Evolutionary conservation across 2,888 invertebrate species (phyloP).

Genomic region (Blera fallax): DNA sequence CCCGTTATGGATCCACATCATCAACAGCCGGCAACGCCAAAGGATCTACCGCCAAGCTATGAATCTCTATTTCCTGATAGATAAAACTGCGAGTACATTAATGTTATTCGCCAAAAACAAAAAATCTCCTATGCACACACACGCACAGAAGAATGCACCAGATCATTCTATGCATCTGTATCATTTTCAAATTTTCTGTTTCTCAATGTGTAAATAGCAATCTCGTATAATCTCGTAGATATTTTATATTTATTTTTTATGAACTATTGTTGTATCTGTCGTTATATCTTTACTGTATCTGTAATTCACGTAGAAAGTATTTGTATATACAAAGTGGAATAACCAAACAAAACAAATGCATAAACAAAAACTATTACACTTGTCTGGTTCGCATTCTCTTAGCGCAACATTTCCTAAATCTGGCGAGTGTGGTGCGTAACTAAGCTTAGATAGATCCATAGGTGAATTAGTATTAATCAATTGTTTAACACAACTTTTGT

Average conservation of each 20-base stretch:
- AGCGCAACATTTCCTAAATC: constrained; percentile 11
- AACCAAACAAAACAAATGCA: neutral
- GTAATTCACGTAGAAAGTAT: neutral
- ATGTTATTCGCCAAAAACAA: constrained; percentile 37
- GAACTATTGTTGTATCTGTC: neutral
- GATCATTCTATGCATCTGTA: constrained; percentile 1
- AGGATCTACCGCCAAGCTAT: constrained; percentile 81
- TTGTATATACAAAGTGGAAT: constrained; percentile 24
- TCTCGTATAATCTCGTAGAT: constrained; percentile 29
- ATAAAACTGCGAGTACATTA: constrained; percentile 74
- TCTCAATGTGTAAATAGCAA: constrained; percentile 61
- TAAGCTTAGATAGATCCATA: constrained; percentile 65
- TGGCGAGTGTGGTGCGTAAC: constrained; percentile 26
- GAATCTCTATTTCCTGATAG: constrained; percentile 80
- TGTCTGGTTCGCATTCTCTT: constrained; percentile 2
- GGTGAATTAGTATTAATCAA: constrained; percentile 65
- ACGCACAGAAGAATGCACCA: constrained; percentile 23
- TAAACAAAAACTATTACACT: neutral
- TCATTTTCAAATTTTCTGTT: constrained; percentile 21
- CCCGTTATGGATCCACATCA: constrained; percentile 72
- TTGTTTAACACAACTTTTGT: constrained; percentile 35
- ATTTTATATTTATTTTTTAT: constrained; percentile 37
- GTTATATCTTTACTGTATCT: neutral
- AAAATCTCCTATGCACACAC: constrained; percentile 46
- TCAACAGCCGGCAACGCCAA: constrained; percentile 77